Evolutionary conservation across 2,888 invertebrate species (phyloP), one percentile per base, ranked within the genome.

Genomic region (Caenorhabditis angaria): DNA sequence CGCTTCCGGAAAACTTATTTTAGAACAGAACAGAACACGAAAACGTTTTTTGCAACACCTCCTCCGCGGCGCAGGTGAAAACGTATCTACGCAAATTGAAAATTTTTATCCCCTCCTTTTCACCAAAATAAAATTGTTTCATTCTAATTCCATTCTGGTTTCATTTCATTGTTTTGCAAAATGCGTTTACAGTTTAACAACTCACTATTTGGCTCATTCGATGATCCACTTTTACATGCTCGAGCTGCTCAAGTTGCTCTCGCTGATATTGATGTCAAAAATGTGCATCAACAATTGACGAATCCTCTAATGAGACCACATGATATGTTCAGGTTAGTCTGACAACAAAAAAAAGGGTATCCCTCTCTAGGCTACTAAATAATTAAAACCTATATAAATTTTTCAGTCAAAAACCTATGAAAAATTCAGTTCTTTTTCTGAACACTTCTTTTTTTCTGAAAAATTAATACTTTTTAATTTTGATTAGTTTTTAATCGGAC

Each of bases 201-300:
- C 54, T 66, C 66, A 22, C 64, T 79, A 12, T 79, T 79, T 59
- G 79, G 73, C 27, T 73, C 76, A 20, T 83, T 83, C 68, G 83
- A 83, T 72, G 82, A 85, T 58, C 80, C 81, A 50, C 62, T 85
- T 41, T 76, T 84, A 59, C 82, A 82, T 55, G 74, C 82, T 28
- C 70, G 78, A 56, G 78, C 78, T n/a, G 82, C 81, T 12, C 78
- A 78, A 56, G 82, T 79, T 4, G 83, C 82, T 14, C 67, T 85
- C 20, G 85, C 82, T 64, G 83, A 84, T 59, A 84, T 85, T 66
- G 85, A 85, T 65, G 82, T 85, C 25, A 85, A 85, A 66, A 85
- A 84, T 65, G 84, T 84, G 28, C 71, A 55, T 29, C 55, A 56
- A 22, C 79, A 82, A 61, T 63, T 82, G 67, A 71, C 76, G 27